Evolutionary conservation across 2,888 invertebrate species (phyloP).

Genomic region (Anticlea derivata): DNA sequence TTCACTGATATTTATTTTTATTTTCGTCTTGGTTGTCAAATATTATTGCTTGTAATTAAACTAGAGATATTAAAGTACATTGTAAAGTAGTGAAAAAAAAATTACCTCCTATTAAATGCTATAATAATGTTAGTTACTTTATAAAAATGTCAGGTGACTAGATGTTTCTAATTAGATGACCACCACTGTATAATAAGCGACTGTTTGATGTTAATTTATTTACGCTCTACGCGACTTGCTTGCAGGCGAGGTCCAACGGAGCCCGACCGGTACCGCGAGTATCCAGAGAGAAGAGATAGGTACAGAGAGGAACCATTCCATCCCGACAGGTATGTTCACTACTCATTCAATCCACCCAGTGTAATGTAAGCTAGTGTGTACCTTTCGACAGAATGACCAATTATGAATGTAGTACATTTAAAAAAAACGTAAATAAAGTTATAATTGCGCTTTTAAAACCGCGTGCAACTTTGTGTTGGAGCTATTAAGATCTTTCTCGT

Average conservation of each 20-base stretch:
- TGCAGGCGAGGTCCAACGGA: slow-evolving; percentile 64
- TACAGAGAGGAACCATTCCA: slow-evolving; percentile 61
- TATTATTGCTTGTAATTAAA: too few species aligned
- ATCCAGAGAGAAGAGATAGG: slow-evolving; percentile 65
- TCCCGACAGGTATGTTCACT: slow-evolving; percentile 60
- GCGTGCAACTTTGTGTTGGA: slow-evolving; percentile 1
- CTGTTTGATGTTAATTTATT: not conserved
- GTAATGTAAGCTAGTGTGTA: not conserved
- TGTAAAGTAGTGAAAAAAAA: too few species aligned
- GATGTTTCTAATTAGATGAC: too few species aligned
- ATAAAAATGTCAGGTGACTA: too few species aligned
- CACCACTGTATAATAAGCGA: too few species aligned
- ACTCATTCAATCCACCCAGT: not conserved
- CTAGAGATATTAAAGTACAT: too few species aligned
- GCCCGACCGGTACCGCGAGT: slow-evolving; percentile 57
- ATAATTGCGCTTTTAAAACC: not conserved
- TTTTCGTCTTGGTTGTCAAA: too few species aligned
- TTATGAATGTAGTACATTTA: slow-evolving; percentile 24
- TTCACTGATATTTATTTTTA: too few species aligned
- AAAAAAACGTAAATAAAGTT: not conserved
- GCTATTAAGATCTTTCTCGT: not conserved
- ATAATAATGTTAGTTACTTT: too few species aligned
- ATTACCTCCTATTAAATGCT: too few species aligned
- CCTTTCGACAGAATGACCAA: slow-evolving; percentile 22
- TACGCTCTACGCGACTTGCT: slow-evolving; percentile 2